Evolutionary conservation across 2,797 vertebrate genomes (phyloP).

Genomic region (Rhabdomys pumilio): DNA sequence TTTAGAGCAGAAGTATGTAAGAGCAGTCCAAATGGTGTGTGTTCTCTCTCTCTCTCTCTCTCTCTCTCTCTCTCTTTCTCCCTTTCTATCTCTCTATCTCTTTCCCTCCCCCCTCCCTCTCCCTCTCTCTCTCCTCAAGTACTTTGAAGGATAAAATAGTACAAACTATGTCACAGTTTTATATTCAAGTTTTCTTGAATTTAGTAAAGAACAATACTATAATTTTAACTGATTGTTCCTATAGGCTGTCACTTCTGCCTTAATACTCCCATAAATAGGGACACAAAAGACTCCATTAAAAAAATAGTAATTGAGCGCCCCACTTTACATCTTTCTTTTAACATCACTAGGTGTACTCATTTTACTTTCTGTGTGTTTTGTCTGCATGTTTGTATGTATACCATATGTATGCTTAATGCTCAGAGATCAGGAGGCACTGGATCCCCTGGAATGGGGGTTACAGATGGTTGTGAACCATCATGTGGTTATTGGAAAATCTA

Average conservation of each 20-base stretch:
- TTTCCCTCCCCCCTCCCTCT: too few species aligned
- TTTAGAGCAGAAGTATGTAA: conserved; percentile 15
- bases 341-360: not conserved
- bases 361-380: not conserved
- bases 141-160: conserved; percentile 23
- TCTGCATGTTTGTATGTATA: not conserved
- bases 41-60: too few species aligned
- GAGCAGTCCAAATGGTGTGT: not conserved
- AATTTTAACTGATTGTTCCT: conserved; percentile 25
- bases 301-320: not conserved
- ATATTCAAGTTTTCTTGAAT: conserved; percentile 43
- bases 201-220: conserved; percentile 41
- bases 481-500: not conserved
- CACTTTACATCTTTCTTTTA: not conserved
- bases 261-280: conserved; percentile 8
- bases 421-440: not conserved
- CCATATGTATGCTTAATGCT: not conserved
- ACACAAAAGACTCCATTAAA: not conserved
- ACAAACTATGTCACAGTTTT: conserved; percentile 40
- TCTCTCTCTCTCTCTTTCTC: too few species aligned
- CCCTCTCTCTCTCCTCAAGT: not conserved
- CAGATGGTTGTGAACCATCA: not conserved
- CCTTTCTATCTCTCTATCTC: too few species aligned
- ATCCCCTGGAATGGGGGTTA: not conserved
- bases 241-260: conserved; percentile 29